Base-by-base conservation (phyloP, 1,140 invertebrate genomes). In the Sycophila sp. region DNA sequence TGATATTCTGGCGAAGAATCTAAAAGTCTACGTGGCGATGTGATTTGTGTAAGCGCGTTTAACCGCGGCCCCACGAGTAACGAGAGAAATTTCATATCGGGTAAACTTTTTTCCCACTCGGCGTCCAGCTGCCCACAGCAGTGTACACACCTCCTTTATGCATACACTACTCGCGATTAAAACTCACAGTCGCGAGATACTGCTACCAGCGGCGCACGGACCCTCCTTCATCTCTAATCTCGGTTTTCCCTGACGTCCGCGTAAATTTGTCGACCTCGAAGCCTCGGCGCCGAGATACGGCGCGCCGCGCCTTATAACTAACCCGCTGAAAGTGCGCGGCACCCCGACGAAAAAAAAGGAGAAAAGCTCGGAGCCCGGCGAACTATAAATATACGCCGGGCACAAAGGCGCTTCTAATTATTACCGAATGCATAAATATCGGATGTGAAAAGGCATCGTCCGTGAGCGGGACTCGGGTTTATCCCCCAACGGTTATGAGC, bases 351-450 rank as follows among this genome's bases (percentile, higher is more conserved):
- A n/a, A n/a, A n/a, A n/a, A n/a, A n/a, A n/a, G n/a, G n/a, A n/a
- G n/a, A n/a, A n/a, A n/a, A n/a, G n/a, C n/a, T n/a, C n/a, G n/a
- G n/a, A n/a, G n/a, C n/a, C n/a, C n/a, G n/a, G n/a, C 30, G 36
- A 60, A 42, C 28, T 45, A 63, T 72, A 69, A 58, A 69, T 65
- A 59, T 38, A 26, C 38, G 51, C 17, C 26, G n/a, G 17, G 32
- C 40, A 40, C 62, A 58, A 67, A 65, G 53, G 17, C 6, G n/a
- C 32, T 62, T 63, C 36, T 70, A 70, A 70, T 70, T 56, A 70
- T 63, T 36, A 30, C 26, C 38, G 38, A 70, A 70, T 70, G 34
- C 56, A 69, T 69, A 60, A 69, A 73, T 74, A 74, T 63, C 49
- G 55, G 22, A 55, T 49, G 38, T 32, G 26, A 55, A 32, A 32